A percentile compares a stretch with the other conserved stretches of the same genome.
These are phyloP conservation scores for Saguinus imperator DNA, from an alignment of 2,113 vertebrate genomes.

Conservation along the genomic window DNA sequence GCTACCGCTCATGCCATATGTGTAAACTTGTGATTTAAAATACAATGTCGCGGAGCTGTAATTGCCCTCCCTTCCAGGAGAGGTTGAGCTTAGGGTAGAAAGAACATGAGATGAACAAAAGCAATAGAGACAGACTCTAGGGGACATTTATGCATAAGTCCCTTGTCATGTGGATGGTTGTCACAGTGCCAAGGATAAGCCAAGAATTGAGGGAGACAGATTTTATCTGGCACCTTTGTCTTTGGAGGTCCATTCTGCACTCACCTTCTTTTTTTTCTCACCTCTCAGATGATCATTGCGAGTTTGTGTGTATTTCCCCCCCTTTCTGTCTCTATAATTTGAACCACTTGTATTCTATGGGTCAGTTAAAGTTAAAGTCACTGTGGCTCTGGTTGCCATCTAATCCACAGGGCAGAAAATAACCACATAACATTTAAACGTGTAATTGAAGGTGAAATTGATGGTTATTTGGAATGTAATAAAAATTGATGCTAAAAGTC, in stretches of 20 bases:
- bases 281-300: background rate
- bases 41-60: background rate
- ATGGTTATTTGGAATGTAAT: constrained; percentile 58
- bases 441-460: constrained; percentile 51
- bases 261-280: too few species aligned
- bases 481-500: constrained; percentile 56
- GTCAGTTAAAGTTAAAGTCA: constrained; percentile 54
- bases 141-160: fast-evolving
- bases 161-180: background rate
- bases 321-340: background rate
- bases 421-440: constrained; percentile 56
- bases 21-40: background rate
- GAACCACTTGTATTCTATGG: constrained; percentile 5
- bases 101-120: background rate
- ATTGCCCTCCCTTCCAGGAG: background rate
- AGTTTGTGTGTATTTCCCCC: background rate
- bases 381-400: constrained; percentile 20
- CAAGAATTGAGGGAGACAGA: background rate
- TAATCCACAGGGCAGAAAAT: constrained; percentile 44
- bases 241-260: background rate
- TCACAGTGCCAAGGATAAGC: background rate
- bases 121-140: background rate
- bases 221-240: background rate
- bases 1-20: background rate
- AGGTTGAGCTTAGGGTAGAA: background rate